Conservation (phyloP, 2,888 invertebrate species). For the Choristoneura rosaceana region DNA sequence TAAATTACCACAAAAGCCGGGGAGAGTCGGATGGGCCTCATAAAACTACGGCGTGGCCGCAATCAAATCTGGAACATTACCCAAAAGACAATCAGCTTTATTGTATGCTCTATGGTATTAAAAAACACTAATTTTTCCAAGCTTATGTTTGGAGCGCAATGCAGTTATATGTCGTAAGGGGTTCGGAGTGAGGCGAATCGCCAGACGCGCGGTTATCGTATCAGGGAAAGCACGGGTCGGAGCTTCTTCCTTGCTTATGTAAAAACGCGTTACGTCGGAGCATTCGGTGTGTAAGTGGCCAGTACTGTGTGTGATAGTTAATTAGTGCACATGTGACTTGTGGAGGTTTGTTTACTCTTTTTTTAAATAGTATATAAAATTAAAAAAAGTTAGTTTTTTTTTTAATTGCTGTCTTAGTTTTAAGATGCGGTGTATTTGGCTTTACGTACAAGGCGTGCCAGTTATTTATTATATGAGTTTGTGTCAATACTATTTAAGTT, state of each 20-base stretch:
- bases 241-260: slow-evolving; percentile 58
- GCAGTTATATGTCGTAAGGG: slow-evolving; percentile 71
- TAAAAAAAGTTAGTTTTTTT: slow-evolving; percentile 3
- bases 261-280: slow-evolving; percentile 50
- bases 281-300: slow-evolving; percentile 13
- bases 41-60: slow-evolving; percentile 64
- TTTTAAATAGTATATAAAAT: slow-evolving; percentile 31
- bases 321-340: slow-evolving; percentile 49
- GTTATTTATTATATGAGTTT: slow-evolving; percentile 27
- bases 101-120: slow-evolving; percentile 44
- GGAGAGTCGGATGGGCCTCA: slow-evolving; percentile 62
- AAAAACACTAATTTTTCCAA: slow-evolving; percentile 39
- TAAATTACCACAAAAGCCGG: slow-evolving; percentile 74
- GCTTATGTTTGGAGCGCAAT: slow-evolving; percentile 67
- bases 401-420: slow-evolving; percentile 41
- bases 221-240: slow-evolving; percentile 72
- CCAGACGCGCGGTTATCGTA: slow-evolving; percentile 76
- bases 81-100: slow-evolving; percentile 52
- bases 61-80: slow-evolving; percentile 71
- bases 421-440: slow-evolving; percentile 51
- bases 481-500: neutral
- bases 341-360: slow-evolving; percentile 59
- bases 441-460: slow-evolving; percentile 51
- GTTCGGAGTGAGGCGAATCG: slow-evolving; percentile 60
- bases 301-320: slow-evolving; percentile 40